Conservation (phyloP, 2,113 vertebrate species). For the Hemicordylus capensis region DNA sequence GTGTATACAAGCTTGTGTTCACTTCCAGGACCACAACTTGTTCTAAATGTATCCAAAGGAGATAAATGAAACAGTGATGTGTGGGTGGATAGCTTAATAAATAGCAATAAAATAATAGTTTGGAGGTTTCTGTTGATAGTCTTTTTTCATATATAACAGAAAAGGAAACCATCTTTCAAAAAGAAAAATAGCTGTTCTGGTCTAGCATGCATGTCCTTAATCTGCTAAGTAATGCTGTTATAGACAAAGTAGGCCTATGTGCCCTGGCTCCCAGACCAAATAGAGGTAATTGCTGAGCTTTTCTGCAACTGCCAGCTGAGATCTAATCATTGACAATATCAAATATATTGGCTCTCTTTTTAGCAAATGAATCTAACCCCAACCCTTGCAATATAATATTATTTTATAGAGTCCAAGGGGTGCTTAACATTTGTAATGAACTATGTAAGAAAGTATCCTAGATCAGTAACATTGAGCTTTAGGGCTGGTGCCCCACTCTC, state of each 20-base stretch:
- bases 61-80: background rate
- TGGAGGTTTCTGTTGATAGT: background rate
- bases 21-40: background rate
- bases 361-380: background rate
- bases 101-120: constrained; percentile 6
- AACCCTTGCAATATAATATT: background rate
- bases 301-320: background rate
- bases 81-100: background rate
- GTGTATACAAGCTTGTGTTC: background rate
- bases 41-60: background rate
- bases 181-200: background rate
- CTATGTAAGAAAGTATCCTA: background rate
- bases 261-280: background rate
- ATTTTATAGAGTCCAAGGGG: background rate
- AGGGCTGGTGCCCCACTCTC: background rate
- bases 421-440: background rate
- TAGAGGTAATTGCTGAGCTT: background rate
- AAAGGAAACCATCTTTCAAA: background rate
- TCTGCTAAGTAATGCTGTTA: background rate
- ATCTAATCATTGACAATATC: background rate
- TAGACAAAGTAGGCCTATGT: background rate
- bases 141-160: background rate
- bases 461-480: background rate
- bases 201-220: background rate
- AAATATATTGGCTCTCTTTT: background rate